These are phyloP conservation scores for Zaprionus tsacasi DNA, from an alignment of 1,140 invertebrate genomes.

Conservation along the genomic window DNA sequence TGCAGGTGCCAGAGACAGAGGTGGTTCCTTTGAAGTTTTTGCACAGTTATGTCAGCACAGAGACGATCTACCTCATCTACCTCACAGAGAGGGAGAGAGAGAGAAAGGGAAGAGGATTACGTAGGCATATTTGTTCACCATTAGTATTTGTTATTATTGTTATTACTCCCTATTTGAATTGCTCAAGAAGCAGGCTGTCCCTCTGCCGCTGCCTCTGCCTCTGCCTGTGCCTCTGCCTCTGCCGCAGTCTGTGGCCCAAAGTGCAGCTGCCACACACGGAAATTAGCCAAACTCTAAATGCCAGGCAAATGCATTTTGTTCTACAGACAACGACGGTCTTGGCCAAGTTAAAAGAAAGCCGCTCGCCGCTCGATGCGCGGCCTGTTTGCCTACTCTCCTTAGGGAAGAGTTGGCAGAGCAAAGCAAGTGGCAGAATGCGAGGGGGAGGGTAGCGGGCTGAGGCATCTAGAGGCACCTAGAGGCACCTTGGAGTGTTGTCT, in stretches of 20 bases:
- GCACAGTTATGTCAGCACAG: constrained; percentile 5
- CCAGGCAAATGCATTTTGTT: constrained; percentile 81
- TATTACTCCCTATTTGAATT: constrained; percentile 83
- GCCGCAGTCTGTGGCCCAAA: constrained; percentile 42
- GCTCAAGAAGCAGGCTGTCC: constrained; percentile 67
- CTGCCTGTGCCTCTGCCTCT: not conserved
- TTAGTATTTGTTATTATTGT: constrained; percentile 84
- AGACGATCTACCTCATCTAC: not conserved
- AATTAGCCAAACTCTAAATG: constrained; percentile 83
- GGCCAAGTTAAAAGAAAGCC: constrained; percentile 57
- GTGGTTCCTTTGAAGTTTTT: constrained; percentile 2
- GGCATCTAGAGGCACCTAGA: constrained; percentile 6
- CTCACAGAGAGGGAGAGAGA: not conserved
- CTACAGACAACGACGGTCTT: constrained; percentile 53
- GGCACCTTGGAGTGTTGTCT: constrained; percentile 34
- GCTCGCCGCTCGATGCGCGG: constrained; percentile 36
- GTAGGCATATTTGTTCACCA: constrained; percentile 73
- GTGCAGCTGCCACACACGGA: constrained; percentile 69
- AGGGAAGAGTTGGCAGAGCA: constrained; percentile 16
- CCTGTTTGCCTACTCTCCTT: constrained; percentile 50
- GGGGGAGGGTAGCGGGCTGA: not conserved
- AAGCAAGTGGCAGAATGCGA: not conserved
- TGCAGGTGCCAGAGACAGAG: not conserved
- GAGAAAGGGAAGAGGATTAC: constrained; percentile 32
- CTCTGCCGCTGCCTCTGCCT: not conserved